Base-by-base conservation (phyloP, 2,888 invertebrate species). In the Orthosia cruda region DNA sequence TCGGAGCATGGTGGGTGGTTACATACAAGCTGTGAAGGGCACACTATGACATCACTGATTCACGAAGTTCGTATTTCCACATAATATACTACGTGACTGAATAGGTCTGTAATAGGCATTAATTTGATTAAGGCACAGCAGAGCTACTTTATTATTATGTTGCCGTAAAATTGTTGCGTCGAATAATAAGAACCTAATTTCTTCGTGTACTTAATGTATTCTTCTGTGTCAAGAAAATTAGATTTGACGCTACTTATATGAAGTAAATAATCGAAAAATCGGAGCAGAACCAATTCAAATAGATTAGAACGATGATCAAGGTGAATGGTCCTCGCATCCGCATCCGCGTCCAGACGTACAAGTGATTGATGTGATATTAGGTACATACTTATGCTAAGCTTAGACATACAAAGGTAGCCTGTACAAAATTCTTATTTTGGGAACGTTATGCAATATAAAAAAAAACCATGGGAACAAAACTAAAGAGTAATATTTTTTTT, bases 21-120 rank as follows among this genome's bases (percentile, higher is more conserved):
- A 71, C 59, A 80, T 58, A 71, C 77, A 69, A 52, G 52, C 61
- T 62, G 40, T 54, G 71, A 86, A 86, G 84, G 86, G 83, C 79
- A 83, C 58, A 55, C 63, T 49, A 86, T 84, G 84, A 84, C 86
- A 86, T 86, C 84, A 84, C 52, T 75, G 40, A 54, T 66, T 55
- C 58, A 70, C 78, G 52, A 83, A 77, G 20, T 77, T 69, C 68
- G 47, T 74, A 69, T 74, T 74, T 64, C 71, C 64, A 71, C 74
- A 80, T 69, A 47, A 70, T 26, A 52, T 54, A 69, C 58, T 52
- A 16, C 68, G 50, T 69, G 81, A 69, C 62, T 62, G 68, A 71
- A 82, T 71, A 69, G 75, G 55, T 82, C 68, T 23, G 49, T 77
- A 85, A 85, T 74, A 62, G 68, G 58, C 78, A 74, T 77, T 85